Conservation (phyloP, 2,113 vertebrate species). For the Myotis brandtii region DNA sequence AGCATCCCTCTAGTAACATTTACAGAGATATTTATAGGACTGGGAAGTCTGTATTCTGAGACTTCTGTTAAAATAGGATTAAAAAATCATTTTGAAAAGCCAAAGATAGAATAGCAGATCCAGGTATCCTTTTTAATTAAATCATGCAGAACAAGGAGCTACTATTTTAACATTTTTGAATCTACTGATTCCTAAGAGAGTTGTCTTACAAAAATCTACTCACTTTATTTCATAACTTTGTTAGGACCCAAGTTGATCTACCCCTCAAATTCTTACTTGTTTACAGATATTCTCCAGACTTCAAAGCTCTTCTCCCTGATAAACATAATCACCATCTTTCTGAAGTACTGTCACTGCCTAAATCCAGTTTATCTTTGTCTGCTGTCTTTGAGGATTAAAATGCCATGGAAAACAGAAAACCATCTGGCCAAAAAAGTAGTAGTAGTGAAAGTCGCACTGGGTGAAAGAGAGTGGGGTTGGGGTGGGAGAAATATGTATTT, state of each 20-base stretch:
- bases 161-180: not conserved
- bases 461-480: not conserved
- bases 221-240: constrained; percentile 38
- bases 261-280: constrained; percentile 19
- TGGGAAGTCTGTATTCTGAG: not conserved
- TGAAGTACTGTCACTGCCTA: not conserved
- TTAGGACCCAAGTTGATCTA: not conserved
- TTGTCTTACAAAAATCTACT: not conserved
- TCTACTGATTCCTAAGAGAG: constrained; percentile 13
- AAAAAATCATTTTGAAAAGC: not conserved
- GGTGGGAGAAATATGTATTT: not conserved
- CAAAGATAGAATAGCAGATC: not conserved
- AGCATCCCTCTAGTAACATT: not conserved
- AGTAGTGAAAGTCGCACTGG: not conserved
- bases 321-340: constrained; percentile 29
- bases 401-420: not conserved
- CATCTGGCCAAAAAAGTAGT: constrained; percentile 9
- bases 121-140: constrained; percentile 44
- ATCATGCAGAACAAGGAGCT: not conserved
- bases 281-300: constrained; percentile 42
- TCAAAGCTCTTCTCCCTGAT: constrained; percentile 19
- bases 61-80: not conserved
- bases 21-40: constrained; percentile 52
- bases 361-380: constrained; percentile 46
- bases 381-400: constrained; percentile 16